These are phyloP conservation scores for Hydrolagus affinis DNA, from an alignment of 2,113 vertebrate genomes.

Conservation along the genomic window DNA sequence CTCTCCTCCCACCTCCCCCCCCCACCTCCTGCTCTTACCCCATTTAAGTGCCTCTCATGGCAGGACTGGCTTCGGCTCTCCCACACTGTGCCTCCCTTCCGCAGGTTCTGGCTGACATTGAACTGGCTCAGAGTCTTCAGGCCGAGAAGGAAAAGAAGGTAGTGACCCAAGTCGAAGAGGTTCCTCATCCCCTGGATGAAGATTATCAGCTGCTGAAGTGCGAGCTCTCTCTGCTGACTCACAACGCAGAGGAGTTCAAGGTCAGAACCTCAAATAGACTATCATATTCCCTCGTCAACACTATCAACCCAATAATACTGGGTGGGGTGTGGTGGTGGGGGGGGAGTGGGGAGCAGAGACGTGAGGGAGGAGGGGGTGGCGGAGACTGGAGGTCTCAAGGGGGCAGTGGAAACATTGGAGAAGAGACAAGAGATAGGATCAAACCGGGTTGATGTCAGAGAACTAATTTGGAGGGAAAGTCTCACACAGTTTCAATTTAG, in stretches of 20 bases:
- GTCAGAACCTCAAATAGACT: slow-evolving; percentile 39
- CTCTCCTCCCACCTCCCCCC: too few species aligned
- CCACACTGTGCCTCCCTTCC: too few species aligned
- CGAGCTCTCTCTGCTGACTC: slow-evolving; percentile 57
- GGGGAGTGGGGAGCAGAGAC: too few species aligned
- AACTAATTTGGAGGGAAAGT: too few species aligned
- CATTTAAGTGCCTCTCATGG: too few species aligned
- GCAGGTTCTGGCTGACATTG: slow-evolving; percentile 82
- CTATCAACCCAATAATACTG: too few species aligned
- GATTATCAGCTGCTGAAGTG: slow-evolving; percentile 74
- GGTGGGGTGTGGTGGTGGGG: not conserved
- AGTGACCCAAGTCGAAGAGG: slow-evolving; percentile 54
- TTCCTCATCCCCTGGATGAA: slow-evolving; percentile 66
- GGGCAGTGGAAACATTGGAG: too few species aligned
- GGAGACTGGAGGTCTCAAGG: not conserved
- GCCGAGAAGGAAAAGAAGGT: slow-evolving; percentile 55
- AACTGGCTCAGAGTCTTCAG: slow-evolving; percentile 78
- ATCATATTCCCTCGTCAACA: not conserved
- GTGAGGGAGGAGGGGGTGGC: not conserved
- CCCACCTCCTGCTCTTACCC: too few species aligned
- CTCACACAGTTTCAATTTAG: too few species aligned
- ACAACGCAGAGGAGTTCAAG: slow-evolving; percentile 45
- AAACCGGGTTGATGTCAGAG: too few species aligned
- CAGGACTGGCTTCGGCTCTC: too few species aligned
- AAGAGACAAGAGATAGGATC: too few species aligned